Evolutionary conservation across 2,888 invertebrate genomes (phyloP), one percentile per base, ranked within the genome.

Genomic region (Drosophila setosimentum): DNA sequence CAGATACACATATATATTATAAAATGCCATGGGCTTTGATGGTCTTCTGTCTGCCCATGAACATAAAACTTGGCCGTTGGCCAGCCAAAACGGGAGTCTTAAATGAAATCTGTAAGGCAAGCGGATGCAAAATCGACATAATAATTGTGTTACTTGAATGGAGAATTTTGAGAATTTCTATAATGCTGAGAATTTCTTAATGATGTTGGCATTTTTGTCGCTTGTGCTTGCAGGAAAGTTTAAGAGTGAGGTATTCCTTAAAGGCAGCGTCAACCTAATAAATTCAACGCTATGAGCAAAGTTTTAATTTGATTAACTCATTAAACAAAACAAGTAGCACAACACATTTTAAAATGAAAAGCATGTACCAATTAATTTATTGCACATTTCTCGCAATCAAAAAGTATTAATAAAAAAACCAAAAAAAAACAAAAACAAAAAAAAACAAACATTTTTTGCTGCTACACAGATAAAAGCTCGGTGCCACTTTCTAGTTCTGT

Each of bases 381-480:
- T 32, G 24, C 16, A 32, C 33, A 54, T 13, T 58, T 55, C 50
- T 40, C 18, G 33, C 60, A n/a, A 27, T 18, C 27, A 78, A 81
- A 78, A 58, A 54, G 24, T 45, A 24, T 1, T 8, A 45, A 24
- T 4, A 7, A 45, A 45, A 45, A 16, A 40, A n/a, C 8, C 40
- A 40, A 24, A 8, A 7, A 45, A 45, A 45, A 16, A 40, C 10
- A n/a, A 3, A 40, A 40, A 21, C 10, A 10, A 3, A 40, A 40
- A 4, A 40, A 2, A 0, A n/a, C n/a, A n/a, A 0, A 13, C 11
- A 42, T 21, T 21, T 13, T 7, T 45, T 50, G 62, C 57, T 60
- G 50, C 51, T 48, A 7, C 32, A 35, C 51, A 77, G 59, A 74
- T 67, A 67, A 62, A 61, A 53, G 53, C 50, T 60, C 40, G 13